Base-by-base conservation (phyloP, 2,888 invertebrate species). In the Alsophila aescularia region DNA sequence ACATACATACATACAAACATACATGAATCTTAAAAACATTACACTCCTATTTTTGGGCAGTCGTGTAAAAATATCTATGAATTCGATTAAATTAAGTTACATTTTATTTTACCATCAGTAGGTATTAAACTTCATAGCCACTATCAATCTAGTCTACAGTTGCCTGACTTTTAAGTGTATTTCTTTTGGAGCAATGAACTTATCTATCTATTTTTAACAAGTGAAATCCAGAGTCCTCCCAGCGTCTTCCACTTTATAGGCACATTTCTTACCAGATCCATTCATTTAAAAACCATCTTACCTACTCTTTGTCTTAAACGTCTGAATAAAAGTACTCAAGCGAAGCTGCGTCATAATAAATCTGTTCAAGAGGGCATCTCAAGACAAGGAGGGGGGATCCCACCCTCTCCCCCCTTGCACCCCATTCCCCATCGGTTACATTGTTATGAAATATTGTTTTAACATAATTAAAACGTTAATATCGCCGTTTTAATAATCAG, bases 311-410 rank as follows among this genome's bases (percentile, higher is more conserved):
- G 69, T 16, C 57, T 31, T 57, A 69, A 69, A 68, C 65, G 62
- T 64, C 64, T 63, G 70, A 70, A 55, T 45, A 51, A 56, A 80
- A 76, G 76, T 77, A 66, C 73, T 73, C 70, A 70, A 76, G 76
- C 73, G 72, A 77, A 79, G 78, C 77, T 70, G 73, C 64, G 63
- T 60, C 64, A 73, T 68, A 77, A 81, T 81, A 83, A 82, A 83
- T 83, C 82, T 58, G 52, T 45, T 50, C 35, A 37, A 60, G 57
- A 52, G 56, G 43, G 39, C 32, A 44, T 40, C 50, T 55, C 44
- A 31, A 55, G 44, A 50, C 41, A 14, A 35, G 50, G 52, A 40
- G 50, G 73, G 81, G 79, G 66, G 73, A 69, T 78, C 79, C 59
- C 37, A 8, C 10, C 29, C 32, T 21, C 21, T 13, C 6, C 24